Conservation (phyloP, 1,140 invertebrate genomes). For the Mycetomoellerius zeteki region DNA sequence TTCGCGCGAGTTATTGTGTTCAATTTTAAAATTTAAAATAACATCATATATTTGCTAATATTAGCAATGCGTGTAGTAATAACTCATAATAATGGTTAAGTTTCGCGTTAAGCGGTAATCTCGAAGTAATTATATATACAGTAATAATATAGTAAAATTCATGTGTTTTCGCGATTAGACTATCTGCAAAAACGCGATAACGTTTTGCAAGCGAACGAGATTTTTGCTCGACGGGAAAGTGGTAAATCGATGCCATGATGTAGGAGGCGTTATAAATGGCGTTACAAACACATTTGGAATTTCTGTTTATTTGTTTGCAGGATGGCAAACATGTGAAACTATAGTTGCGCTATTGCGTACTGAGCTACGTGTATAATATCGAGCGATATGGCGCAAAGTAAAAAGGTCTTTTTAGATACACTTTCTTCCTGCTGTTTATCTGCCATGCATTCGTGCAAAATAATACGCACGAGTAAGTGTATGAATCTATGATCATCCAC, state of each 20-base stretch:
- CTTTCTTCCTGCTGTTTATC: background rate
- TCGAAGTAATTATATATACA: background rate
- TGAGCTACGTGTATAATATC: background rate
- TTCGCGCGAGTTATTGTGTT: background rate
- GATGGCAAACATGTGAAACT: background rate
- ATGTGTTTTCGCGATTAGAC: background rate
- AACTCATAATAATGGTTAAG: background rate
- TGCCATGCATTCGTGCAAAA: background rate
- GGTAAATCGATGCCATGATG: slow-evolving; percentile 9
- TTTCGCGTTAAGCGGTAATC: background rate
- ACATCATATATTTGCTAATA: background rate
- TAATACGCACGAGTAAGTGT: background rate
- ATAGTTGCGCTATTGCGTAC: background rate
- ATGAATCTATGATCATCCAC: too few relatives aligned
- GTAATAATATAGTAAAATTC: slow-evolving; percentile 13
- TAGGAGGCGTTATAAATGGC: background rate
- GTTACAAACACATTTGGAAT: background rate
- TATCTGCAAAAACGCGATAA: background rate
- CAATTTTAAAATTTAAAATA: slow-evolving; percentile 2
- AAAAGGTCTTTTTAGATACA: slow-evolving; percentile 1
- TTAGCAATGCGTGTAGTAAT: background rate
- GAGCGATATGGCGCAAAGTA: background rate
- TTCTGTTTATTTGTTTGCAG: slow-evolving; percentile 10
- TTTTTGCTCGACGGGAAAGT: background rate
- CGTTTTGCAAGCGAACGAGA: background rate